These are phyloP conservation scores for Dryoscopus gambensis DNA, from an alignment of 2,113 vertebrate genomes.

Conservation along the genomic window DNA sequence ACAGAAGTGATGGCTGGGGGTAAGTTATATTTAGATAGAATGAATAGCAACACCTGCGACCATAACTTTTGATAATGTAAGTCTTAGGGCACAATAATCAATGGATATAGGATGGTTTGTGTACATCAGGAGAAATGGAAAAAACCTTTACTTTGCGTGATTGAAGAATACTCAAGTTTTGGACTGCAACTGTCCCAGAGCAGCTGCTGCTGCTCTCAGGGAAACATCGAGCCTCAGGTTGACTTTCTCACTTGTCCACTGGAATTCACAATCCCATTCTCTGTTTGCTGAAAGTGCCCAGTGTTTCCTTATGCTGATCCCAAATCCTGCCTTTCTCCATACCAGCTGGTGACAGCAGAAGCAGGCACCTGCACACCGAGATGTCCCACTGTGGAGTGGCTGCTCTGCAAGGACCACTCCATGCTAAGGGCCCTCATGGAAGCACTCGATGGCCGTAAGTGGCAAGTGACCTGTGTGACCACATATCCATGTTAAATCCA, in stretches of 20 bases:
- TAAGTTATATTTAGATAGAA: neutral
- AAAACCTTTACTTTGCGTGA: neutral
- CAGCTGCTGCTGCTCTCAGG: slow-evolving; percentile 11
- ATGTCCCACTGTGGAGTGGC: neutral
- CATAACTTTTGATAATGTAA: neutral
- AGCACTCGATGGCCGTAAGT: neutral
- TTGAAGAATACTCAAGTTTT: neutral
- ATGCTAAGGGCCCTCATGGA: neutral
- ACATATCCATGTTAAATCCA: neutral
- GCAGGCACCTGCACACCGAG: neutral
- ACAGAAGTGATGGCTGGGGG: neutral
- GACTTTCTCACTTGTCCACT: slow-evolving; percentile 30
- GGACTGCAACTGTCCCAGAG: neutral
- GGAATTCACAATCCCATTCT: neutral
- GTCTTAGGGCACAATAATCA: neutral
- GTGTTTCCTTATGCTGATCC: neutral
- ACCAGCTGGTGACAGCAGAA: neutral
- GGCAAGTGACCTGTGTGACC: neutral
- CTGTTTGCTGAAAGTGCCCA: neutral
- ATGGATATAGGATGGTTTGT: neutral
- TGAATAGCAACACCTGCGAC: neutral
- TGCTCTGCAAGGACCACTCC: neutral
- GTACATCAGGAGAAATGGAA: neutral
- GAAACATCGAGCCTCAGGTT: slow-evolving; percentile 22
- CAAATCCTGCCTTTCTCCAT: neutral